A percentile compares a stretch with the other conserved stretches of the same genome.
phyloP scores from a whole-genome alignment of 2,888 invertebrate genomes.

The Piscicola geometra region DNA sequence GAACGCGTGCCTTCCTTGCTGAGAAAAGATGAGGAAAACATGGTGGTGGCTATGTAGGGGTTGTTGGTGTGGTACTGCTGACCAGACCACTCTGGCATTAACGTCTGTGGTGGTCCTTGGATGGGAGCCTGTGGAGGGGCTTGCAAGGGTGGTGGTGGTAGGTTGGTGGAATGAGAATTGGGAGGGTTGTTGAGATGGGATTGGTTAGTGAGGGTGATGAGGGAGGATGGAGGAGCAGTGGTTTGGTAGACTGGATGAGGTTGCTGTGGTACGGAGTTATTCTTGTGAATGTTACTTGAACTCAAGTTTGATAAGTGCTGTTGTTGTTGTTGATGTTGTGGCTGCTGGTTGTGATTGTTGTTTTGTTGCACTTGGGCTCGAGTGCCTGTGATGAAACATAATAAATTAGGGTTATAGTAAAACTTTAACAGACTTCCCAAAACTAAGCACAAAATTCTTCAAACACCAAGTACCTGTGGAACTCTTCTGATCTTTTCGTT shows the following conservation, averaged over 20 bases:
- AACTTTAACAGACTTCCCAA: too few relatives aligned
- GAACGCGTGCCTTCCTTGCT: conserved; percentile 52
- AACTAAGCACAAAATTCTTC: too few relatives aligned
- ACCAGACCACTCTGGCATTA: background rate
- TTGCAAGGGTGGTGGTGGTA: background rate
- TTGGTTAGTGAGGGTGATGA: background rate
- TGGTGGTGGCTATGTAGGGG: conserved; percentile 50
- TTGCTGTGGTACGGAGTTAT: background rate
- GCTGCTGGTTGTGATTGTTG: too few relatives aligned
- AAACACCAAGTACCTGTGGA: too few relatives aligned
- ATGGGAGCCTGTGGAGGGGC: background rate
- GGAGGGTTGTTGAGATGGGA: background rate
- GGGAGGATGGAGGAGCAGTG: background rate
- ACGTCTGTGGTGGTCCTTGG: background rate
- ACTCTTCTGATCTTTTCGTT: too few relatives aligned
- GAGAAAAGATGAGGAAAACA: conserved; percentile 53
- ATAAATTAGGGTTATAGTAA: too few relatives aligned
- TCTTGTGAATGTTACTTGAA: background rate
- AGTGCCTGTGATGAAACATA: too few relatives aligned
- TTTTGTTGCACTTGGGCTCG: too few relatives aligned
- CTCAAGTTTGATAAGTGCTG: background rate
- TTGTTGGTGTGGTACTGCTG: conserved; percentile 41
- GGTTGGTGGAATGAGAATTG: background rate
- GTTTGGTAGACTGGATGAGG: background rate
- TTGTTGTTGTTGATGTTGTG: too few relatives aligned